Percentiles rank a stretch among this genome's conserved stretches.
These are phyloP conservation scores for Adrianichthys oophorus DNA, from an alignment of 2,797 vertebrate genomes.

Conservation along the genomic window DNA sequence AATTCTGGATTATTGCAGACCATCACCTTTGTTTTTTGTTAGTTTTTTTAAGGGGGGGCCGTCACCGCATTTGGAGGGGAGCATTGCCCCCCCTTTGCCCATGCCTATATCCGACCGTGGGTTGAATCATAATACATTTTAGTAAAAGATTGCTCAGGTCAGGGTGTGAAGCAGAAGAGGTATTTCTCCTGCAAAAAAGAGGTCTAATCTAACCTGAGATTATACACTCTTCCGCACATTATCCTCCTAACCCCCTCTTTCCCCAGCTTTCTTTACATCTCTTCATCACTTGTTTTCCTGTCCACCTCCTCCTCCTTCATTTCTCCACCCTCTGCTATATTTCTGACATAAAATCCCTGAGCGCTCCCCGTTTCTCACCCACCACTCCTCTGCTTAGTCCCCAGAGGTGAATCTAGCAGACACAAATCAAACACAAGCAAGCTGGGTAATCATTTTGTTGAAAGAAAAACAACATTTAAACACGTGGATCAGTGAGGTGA, in stretches of 20 bases:
- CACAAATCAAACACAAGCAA: conserved; percentile 7
- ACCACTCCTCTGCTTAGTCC: conserved; percentile 16
- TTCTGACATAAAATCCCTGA: conserved; percentile 44
- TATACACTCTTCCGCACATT: conserved; percentile 60
- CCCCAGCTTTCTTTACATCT: conserved; percentile 12
- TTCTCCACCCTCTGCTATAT: conserved; percentile 15
- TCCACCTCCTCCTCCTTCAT: conserved; percentile 28
- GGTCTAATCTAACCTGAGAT: conserved; percentile 71
- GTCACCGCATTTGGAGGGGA: too few relatives aligned
- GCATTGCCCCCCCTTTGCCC: too few relatives aligned
- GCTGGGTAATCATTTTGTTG: conserved; percentile 10
- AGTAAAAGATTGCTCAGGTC: conserved; percentile 63
- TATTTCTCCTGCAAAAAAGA: conserved; percentile 57
- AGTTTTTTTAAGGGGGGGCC: too few relatives aligned
- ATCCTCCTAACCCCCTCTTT: conserved; percentile 25
- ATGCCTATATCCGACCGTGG: too few relatives aligned
- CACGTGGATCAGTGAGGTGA: conserved; percentile 32
- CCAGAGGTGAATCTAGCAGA: conserved; percentile 17
- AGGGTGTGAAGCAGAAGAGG: conserved; percentile 72
- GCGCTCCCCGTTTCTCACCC: conserved; percentile 33
- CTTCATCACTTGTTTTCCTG: conserved; percentile 19
- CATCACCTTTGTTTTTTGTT: too few relatives aligned
- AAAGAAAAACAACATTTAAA: conserved; percentile 28
- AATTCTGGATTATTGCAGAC: too few relatives aligned
- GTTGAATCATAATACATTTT: too few relatives aligned